Evolutionary conservation across 2,113 vertebrate genomes (phyloP).

Genomic region (Ondatra zibethicus): DNA sequence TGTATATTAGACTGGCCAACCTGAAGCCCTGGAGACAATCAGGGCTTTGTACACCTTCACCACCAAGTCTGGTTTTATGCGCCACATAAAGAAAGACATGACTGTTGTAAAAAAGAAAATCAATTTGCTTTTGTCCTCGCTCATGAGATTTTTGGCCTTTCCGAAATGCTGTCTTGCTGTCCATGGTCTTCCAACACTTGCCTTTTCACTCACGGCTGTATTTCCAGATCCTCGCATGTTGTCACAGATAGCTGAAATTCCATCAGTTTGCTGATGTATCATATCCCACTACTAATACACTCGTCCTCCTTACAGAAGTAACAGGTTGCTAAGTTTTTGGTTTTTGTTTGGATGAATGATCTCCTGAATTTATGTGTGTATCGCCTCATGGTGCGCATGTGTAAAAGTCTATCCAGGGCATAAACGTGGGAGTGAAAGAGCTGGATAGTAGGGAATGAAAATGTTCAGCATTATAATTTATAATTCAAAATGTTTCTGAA

Average conservation of each 20-base stretch:
- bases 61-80: background rate
- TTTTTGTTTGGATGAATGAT: background rate
- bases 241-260: background rate
- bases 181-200: background rate
- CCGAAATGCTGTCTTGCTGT: background rate
- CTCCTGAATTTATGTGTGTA: background rate
- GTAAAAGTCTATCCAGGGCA: background rate
- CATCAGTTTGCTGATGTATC: background rate
- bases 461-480: conserved; percentile 14
- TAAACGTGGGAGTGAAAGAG: background rate
- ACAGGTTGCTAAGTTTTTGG: background rate
- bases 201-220: background rate
- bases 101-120: background rate
- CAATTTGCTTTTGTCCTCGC: background rate
- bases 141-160: too few species aligned
- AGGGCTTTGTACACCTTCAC: background rate
- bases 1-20: background rate
- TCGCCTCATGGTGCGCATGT: background rate
- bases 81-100: background rate
- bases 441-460: background rate
- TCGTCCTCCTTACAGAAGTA: background rate
- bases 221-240: background rate
- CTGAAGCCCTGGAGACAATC: background rate
- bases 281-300: background rate
- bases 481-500: conserved; percentile 18